Percentiles rank a stretch among this genome's conserved stretches.
phyloP scores from a whole-genome alignment of 2,113 vertebrate species.

The Anarrhichthys ocellatus region DNA sequence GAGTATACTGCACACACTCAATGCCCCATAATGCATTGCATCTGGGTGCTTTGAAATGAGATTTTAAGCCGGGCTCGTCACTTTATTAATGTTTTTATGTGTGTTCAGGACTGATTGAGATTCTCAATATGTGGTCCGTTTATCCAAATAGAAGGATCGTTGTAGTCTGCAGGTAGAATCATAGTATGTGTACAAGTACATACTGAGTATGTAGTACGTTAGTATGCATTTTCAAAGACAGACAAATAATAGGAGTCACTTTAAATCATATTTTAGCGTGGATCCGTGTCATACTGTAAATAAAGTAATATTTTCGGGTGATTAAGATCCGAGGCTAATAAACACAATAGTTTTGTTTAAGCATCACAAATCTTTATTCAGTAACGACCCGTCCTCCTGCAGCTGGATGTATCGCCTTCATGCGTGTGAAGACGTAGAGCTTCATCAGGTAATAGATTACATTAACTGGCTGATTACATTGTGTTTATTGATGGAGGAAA shows the following conservation, averaged over 20 bases:
- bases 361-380: slow-evolving; percentile 47
- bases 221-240: too few species aligned
- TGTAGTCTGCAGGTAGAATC: too few species aligned
- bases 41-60: not conserved
- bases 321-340: not conserved
- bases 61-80: too few species aligned
- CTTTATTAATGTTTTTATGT: not conserved
- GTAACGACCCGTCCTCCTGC: not conserved
- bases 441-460: not conserved
- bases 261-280: not conserved
- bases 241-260: not conserved
- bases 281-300: not conserved
- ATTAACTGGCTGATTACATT: not conserved
- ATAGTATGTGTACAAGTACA: too few species aligned
- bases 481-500: not conserved
- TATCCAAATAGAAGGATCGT: too few species aligned
- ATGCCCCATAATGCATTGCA: not conserved
- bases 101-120: not conserved
- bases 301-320: not conserved
- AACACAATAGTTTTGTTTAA: slow-evolving; percentile 1
- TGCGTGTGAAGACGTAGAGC: not conserved
- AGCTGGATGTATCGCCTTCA: not conserved
- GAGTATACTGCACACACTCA: not conserved
- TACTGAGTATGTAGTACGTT: too few species aligned
- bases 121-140: not conserved